Evolutionary conservation across 2,113 vertebrate genomes (phyloP), one percentile per base, ranked within the genome.

Genomic region (Rousettus leschenaultii): DNA sequence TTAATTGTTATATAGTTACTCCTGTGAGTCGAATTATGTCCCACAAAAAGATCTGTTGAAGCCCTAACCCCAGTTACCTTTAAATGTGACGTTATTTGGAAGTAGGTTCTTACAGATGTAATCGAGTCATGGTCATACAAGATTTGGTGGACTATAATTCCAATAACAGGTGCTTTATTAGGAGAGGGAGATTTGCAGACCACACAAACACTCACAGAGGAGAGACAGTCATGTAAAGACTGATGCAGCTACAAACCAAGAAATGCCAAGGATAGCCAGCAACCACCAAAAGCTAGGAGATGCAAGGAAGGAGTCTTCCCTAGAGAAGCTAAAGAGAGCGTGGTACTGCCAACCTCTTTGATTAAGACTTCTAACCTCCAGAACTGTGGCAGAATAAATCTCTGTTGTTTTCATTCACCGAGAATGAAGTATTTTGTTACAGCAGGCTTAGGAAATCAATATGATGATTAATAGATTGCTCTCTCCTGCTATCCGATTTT

Each of bases 311-410:
- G 33, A 86, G 51, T 51, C 10, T 70, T 22, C 18, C 68, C 30
- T 4, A 6, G 13, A n/a, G 48, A 19, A 13, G 6, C 19, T 5
- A 21, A 43, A 33, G 6, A 40, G 7, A 51, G 21, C 0, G 3
- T 5, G 10, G 30, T 33, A 13, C 43, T 68, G 7, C 14, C n/a
- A 57, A 85, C 2, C 1, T 5, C 15, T 22, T 28, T 45, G 43
- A 51, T 28, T 74, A 35, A 51, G 14, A 84, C 43, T 38, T 92
- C 13, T 48, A 66, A 7, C 6, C 51, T 70, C 30, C 11, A 73
- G 19, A 40, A 33, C 30, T 16, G 5, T 38, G 35, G 45, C 35
- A 33, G 22, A 74, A 84, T 43, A 82, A 35, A 61, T 30, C 33
- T 83, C 16, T 26, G n/a, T 43, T 68, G 33, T 68, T 89, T 71